A percentile compares a stretch with the other conserved stretches of the same genome.
phyloP scores from a whole-genome alignment of 2,888 invertebrate genomes.

The Eristalis arbustorum region DNA sequence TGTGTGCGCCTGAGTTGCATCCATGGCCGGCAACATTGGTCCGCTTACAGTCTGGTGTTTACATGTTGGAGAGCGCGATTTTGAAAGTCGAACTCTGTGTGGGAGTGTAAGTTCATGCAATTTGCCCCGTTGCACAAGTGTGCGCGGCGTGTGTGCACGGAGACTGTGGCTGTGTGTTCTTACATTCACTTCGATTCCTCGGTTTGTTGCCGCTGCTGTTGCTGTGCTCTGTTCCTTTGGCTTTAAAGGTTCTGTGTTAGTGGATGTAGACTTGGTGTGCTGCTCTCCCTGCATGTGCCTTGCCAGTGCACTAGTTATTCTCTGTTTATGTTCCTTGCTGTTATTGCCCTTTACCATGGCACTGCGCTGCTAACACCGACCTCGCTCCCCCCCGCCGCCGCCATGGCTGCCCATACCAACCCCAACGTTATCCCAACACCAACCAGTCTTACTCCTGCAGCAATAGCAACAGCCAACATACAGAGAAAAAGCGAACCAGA shows the following conservation, averaged over 20 bases:
- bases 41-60: constrained; percentile 64
- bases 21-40: constrained; percentile 51
- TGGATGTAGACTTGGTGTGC: constrained; percentile 17
- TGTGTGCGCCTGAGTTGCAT: constrained; percentile 67
- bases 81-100: constrained; percentile 46
- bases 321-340: constrained; percentile 68
- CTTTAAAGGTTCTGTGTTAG: constrained; percentile 45
- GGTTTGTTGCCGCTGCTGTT: constrained; percentile 62
- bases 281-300: constrained; percentile 57
- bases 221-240: constrained; percentile 52
- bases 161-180: constrained; percentile 46
- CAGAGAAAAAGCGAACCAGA: constrained; percentile 46
- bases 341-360: constrained; percentile 68
- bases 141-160: constrained; percentile 72
- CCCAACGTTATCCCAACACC: constrained; percentile 44
- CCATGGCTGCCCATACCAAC: constrained; percentile 1
- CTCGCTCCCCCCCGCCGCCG: not conserved
- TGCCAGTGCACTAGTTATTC: constrained; percentile 65
- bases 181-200: constrained; percentile 63
- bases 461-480: constrained; percentile 66
- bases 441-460: constrained; percentile 65
- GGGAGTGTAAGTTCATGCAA: constrained; percentile 77
- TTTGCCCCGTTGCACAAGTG: constrained; percentile 71
- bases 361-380: constrained; percentile 49
- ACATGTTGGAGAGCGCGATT: constrained; percentile 60